Conservation (phyloP, 2,113 vertebrate genomes). For the Megaceryle torquata region DNA sequence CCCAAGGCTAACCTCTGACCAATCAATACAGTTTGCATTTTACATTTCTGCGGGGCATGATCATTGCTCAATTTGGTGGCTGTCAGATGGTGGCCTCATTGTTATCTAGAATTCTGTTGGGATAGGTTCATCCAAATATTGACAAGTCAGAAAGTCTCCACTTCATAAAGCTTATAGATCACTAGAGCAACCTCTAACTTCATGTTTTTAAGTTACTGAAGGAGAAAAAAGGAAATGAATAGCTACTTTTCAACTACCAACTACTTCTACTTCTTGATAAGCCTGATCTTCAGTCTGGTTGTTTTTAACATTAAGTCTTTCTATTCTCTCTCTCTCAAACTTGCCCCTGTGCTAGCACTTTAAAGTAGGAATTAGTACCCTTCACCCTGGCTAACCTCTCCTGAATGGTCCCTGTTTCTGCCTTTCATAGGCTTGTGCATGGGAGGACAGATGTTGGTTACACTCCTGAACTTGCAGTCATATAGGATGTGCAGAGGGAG, state of each 20-base stretch:
- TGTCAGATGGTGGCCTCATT: not conserved
- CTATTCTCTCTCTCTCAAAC: not conserved
- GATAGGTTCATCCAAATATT: not conserved
- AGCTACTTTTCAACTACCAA: not conserved
- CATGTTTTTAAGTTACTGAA: not conserved
- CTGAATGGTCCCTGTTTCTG: not conserved
- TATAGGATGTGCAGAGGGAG: not conserved
- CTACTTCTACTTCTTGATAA: not conserved
- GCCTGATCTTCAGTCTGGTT: not conserved
- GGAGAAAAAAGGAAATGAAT: not conserved
- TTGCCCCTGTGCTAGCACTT: not conserved
- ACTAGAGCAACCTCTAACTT: not conserved
- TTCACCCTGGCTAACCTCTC: not conserved
- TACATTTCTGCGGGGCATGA: not conserved
- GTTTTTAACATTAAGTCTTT: not conserved
- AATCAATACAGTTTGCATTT: not conserved
- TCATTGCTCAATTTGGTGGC: not conserved
- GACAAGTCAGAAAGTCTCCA: not conserved
- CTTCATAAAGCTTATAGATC: not conserved
- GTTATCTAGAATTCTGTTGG: not conserved
- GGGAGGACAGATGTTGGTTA: not conserved
- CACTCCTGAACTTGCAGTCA: not conserved
- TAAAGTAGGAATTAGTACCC: rapidly evolving
- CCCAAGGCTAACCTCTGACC: rapidly evolving
- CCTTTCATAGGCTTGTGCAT: not conserved